A percentile compares a stretch with the other conserved stretches of the same genome.
Evolutionary conservation across 2,888 invertebrate species (phyloP).

Genomic region (Tinea trinotella): DNA sequence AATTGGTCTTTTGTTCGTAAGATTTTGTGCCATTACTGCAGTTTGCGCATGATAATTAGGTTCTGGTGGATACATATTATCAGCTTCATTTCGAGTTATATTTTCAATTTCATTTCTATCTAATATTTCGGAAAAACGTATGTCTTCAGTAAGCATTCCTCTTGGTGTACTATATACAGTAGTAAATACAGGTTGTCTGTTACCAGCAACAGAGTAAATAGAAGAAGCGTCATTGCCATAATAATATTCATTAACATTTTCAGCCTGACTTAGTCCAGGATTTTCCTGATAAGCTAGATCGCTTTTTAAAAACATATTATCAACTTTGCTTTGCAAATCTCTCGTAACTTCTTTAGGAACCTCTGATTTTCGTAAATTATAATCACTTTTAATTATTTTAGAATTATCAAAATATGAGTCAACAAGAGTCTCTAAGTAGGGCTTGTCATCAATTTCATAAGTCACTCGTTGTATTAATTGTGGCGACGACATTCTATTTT

Average conservation of each 20-base stretch:
- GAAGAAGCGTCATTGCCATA: slow-evolving; percentile 73
- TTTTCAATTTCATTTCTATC: slow-evolving; percentile 72
- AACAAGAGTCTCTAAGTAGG: slow-evolving; percentile 70
- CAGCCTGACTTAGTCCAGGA: slow-evolving; percentile 41
- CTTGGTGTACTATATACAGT: slow-evolving; percentile 81
- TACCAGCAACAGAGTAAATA: slow-evolving; percentile 83
- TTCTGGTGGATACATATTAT: slow-evolving; percentile 67
- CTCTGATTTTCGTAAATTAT: slow-evolving; percentile 39
- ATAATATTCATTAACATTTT: slow-evolving; percentile 55
- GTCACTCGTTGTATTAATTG: slow-evolving; percentile 50
- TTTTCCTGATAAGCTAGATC: slow-evolving; percentile 41
- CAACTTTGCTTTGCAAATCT: slow-evolving; percentile 45
- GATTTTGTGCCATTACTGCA: slow-evolving; percentile 57
- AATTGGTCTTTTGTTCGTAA: slow-evolving; percentile 58
- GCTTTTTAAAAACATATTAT: slow-evolving; percentile 41
- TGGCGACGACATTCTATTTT: slow-evolving; percentile 53
- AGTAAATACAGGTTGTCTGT: slow-evolving; percentile 80
- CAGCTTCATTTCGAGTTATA: slow-evolving; percentile 39
- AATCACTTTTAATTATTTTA: slow-evolving; percentile 47
- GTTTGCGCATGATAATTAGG: slow-evolving; percentile 73
- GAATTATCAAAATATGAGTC: slow-evolving; percentile 60
- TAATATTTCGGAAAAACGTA: slow-evolving; percentile 78
- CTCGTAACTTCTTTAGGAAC: slow-evolving; percentile 40
- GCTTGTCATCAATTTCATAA: slow-evolving; percentile 56
- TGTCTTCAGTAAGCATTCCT: slow-evolving; percentile 74